phyloP scores from a whole-genome alignment of 2,797 vertebrate species.

The Hoplostethus atlanticus region DNA sequence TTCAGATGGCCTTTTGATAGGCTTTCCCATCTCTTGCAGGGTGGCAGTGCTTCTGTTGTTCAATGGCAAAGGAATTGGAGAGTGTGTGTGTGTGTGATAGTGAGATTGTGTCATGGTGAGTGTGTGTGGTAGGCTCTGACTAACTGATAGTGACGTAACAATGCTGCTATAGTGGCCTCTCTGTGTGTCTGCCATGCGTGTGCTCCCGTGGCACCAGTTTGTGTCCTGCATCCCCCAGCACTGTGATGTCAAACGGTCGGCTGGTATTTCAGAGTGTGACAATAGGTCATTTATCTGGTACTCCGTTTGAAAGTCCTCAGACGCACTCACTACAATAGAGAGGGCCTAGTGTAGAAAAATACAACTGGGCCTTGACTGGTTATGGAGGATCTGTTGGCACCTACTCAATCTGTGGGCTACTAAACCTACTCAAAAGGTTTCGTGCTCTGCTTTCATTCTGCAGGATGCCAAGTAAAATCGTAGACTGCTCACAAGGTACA shows the following conservation, averaged over 20 bases:
- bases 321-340: constrained; percentile 37
- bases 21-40: background rate
- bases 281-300: constrained; percentile 72
- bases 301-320: constrained; percentile 56
- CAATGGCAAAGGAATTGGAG: background rate
- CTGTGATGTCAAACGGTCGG: constrained; percentile 40
- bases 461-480: background rate
- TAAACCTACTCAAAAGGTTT: background rate
- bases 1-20: background rate
- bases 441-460: background rate
- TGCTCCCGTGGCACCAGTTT: constrained; percentile 74
- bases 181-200: constrained; percentile 75
- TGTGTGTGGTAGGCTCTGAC: constrained; percentile 53
- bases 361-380: constrained; percentile 1
- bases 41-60: constrained; percentile 30
- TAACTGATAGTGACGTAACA: constrained; percentile 75
- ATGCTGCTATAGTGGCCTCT: constrained; percentile 78
- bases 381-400: constrained; percentile 12
- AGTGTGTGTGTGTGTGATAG: constrained; percentile 28
- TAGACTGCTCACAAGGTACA: background rate
- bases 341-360: constrained; percentile 23
- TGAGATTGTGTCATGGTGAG: constrained; percentile 52
- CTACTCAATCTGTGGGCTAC: background rate
- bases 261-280: constrained; percentile 57
- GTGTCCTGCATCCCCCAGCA: constrained; percentile 58